These are phyloP conservation scores for Triplophysa bombifrons DNA, from an alignment of 2,797 vertebrate species.

Conservation along the genomic window DNA sequence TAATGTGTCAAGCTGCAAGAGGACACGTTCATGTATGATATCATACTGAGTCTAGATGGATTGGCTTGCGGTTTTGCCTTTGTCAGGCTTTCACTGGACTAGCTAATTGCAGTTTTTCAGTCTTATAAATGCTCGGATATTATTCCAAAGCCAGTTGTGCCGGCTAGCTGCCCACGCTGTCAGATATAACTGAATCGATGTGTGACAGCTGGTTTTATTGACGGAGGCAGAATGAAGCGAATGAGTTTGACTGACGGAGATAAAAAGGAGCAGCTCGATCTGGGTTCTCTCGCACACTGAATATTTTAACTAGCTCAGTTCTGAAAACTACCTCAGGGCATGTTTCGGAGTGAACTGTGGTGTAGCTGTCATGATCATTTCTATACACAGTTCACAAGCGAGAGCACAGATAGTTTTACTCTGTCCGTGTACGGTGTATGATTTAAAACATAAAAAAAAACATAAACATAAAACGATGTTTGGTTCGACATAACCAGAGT, in stretches of 20 bases:
- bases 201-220: neutral
- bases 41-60: conserved; percentile 7
- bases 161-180: neutral
- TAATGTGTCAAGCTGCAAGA: neutral
- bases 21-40: neutral
- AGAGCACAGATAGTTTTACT: neutral
- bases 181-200: neutral
- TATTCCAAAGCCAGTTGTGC: neutral
- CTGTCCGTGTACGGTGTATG: neutral
- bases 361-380: neutral
- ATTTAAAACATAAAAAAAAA: too few species aligned
- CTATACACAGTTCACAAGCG: neutral
- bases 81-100: conserved; percentile 11
- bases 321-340: neutral
- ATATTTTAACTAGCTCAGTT: neutral
- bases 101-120: conserved; percentile 14
- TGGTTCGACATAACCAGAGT: neutral
- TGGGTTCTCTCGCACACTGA: neutral
- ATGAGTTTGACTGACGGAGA: conserved; percentile 11
- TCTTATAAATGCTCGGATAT: neutral
- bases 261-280: conserved; percentile 1
- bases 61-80: neutral
- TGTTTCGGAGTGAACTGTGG: neutral
- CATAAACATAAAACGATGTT: neutral
- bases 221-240: neutral